phyloP scores from a whole-genome alignment of 2,113 vertebrate species.

The Istiophorus platypterus region DNA sequence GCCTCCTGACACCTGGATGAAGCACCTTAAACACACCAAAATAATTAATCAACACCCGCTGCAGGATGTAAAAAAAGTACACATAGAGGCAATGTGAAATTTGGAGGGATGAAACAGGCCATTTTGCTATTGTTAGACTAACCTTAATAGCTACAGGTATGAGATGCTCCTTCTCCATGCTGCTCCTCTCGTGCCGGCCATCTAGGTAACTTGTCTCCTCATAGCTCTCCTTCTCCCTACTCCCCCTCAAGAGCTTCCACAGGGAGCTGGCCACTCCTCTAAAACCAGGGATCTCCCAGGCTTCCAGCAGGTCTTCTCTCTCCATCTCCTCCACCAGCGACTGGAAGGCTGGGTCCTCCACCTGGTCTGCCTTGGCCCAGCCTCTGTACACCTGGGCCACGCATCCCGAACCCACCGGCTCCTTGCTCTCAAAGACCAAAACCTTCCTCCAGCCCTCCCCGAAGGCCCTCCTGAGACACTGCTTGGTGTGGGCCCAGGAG shows the following conservation, averaged over 20 bases:
- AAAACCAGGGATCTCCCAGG: slow-evolving; percentile 85
- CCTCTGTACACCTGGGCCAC: slow-evolving; percentile 96
- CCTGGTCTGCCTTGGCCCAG: slow-evolving; percentile 80
- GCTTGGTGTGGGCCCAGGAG: slow-evolving; percentile 90
- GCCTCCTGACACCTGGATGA: slow-evolving; percentile 91
- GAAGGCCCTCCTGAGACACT: slow-evolving; percentile 87
- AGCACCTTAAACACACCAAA: slow-evolving; percentile 85
- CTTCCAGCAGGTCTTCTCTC: slow-evolving; percentile 80
- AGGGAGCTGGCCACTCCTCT: slow-evolving; percentile 73
- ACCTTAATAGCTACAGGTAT: slow-evolving; percentile 95
- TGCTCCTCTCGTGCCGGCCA: slow-evolving; percentile 13
- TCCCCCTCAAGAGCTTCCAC: slow-evolving; percentile 68
- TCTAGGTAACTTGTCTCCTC: slow-evolving; percentile 46
- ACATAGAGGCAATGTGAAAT: not conserved
- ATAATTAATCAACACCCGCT: not conserved
- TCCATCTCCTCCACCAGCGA: slow-evolving; percentile 66
- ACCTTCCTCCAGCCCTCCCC: slow-evolving; percentile 88
- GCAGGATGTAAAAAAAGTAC: not conserved
- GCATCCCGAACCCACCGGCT: slow-evolving; percentile 93
- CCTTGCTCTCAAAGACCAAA: slow-evolving; percentile 87
- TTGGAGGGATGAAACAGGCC: not conserved
- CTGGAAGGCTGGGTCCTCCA: slow-evolving; percentile 78
- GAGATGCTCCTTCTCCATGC: slow-evolving; percentile 72
- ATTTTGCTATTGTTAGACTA: slow-evolving; percentile 47
- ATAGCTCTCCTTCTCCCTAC: slow-evolving; percentile 53